A percentile compares a stretch with the other conserved stretches of the same genome.
phyloP scores from a whole-genome alignment of 2,113 vertebrate species.

The Argyrosomus japonicus region DNA sequence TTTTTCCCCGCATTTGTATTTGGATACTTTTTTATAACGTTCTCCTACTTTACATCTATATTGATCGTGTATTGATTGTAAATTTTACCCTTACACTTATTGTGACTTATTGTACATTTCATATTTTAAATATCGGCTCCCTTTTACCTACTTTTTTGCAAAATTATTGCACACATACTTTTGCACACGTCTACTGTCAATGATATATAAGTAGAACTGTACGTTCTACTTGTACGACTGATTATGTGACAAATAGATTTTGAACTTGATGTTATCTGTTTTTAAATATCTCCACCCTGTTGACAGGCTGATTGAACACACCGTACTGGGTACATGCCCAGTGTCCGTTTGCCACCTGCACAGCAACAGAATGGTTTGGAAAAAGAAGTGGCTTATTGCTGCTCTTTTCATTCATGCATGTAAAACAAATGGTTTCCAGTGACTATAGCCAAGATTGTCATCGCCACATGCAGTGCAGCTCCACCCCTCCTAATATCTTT shows the following conservation, averaged over 20 bases:
- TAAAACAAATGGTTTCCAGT: neutral
- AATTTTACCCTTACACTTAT: neutral
- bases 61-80: neutral
- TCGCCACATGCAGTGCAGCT: neutral
- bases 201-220: neutral
- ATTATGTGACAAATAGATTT: neutral
- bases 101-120: neutral
- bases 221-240: no score
- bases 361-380: neutral
- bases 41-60: neutral
- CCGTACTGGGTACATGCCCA: neutral
- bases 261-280: neutral
- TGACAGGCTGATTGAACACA: neutral
- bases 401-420: conserved; percentile 3
- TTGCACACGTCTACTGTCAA: neutral
- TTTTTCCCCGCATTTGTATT: neutral
- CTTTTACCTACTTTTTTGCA: neutral
- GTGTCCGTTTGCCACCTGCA: neutral
- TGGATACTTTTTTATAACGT: neutral
- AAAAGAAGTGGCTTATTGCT: neutral
- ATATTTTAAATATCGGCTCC: neutral
- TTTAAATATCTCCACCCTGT: neutral
- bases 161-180: no score
- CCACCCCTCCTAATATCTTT: neutral
- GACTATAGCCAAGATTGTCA: neutral